Evolutionary conservation across 2,888 invertebrate species (phyloP), one percentile per base, ranked within the genome.

Genomic region (Eumerus sabulonum): DNA sequence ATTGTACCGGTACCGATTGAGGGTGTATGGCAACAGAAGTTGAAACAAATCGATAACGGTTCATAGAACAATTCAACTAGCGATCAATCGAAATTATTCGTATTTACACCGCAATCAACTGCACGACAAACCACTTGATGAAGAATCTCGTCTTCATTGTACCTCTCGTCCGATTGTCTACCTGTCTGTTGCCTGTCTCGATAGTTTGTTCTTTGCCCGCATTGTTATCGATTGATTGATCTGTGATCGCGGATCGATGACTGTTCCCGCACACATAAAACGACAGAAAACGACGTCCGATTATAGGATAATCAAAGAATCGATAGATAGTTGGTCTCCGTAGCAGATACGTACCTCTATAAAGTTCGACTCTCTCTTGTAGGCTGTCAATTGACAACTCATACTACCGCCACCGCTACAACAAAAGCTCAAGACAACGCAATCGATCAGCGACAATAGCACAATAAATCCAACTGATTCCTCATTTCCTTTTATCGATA

Each of bases 401-500:
- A 4, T 27, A 27, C 27, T 7, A 27, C n/a, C n/a, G 27, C 27
- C 27, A 27, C 7, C 27, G 27, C 27, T 27, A 27, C 27, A 4
- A 27, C 27, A 27, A 27, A 27, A 27, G 27, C 2, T 7, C 27
- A 7, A 27, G 2, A 27, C 27, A 7, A 4, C 27, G 48, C 27
- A 56, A 76, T 76, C 64, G 57, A 71, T 76, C 76, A 76, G 53
- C 53, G 19, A 27, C 12, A 59, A 18, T 59, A 50, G 42, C 14
- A 53, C 53, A 71, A 76, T 76, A 76, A 76, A 71, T 76, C 48
- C 56, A 14, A 51, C 59, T 36, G 76, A 76, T 71, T 17, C 27
- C 57, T 36, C 42, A 50, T 67, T 76, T 71, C 53, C 71, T 76
- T 71, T 71, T 71, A 66, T 76, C 76, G 59, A 71, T 71, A 51